A percentile compares a stretch with the other conserved stretches of the same genome.
Evolutionary conservation across 2,797 vertebrate genomes (phyloP).

Genomic region (Eospalax fontanierii): DNA sequence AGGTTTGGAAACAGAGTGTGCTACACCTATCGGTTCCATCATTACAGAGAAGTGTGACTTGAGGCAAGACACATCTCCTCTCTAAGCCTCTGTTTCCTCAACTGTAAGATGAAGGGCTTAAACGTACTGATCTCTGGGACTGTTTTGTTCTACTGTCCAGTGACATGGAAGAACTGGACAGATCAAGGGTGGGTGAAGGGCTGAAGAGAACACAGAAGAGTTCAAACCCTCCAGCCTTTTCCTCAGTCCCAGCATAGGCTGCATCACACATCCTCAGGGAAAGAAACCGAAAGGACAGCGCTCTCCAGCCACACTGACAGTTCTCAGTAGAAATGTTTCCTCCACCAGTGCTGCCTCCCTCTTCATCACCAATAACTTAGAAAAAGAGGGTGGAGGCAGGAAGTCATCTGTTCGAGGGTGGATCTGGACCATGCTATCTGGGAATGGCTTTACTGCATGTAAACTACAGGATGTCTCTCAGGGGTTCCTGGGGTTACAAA

Average conservation of each 20-base stretch:
- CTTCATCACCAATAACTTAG: neutral
- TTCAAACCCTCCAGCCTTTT: neutral
- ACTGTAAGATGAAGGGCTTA: constrained; percentile 13
- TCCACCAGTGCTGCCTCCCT: neutral
- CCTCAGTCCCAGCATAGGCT: constrained; percentile 19
- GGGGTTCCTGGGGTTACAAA: neutral
- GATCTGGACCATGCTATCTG: neutral
- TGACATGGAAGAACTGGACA: neutral
- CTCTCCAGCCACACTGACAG: neutral
- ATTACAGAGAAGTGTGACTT: neutral
- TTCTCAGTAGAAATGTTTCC: constrained; percentile 33
- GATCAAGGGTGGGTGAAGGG: neutral
- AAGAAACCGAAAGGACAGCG: constrained; percentile 43
- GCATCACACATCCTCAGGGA: constrained; percentile 13
- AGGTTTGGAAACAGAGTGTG: neutral
- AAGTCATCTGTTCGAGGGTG: neutral
- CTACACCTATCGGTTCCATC: neutral
- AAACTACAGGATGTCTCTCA: neutral
- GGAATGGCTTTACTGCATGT: neutral
- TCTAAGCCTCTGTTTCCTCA: neutral
- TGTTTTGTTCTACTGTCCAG: neutral
- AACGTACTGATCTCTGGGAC: neutral
- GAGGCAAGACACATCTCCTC: neutral
- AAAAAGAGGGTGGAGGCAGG: neutral
- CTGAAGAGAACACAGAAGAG: neutral